A percentile compares a stretch with the other conserved stretches of the same genome.
These are phyloP conservation scores for Aphidoletes aphidimyza DNA, from an alignment of 2,888 invertebrate genomes.

Conservation along the genomic window DNA sequence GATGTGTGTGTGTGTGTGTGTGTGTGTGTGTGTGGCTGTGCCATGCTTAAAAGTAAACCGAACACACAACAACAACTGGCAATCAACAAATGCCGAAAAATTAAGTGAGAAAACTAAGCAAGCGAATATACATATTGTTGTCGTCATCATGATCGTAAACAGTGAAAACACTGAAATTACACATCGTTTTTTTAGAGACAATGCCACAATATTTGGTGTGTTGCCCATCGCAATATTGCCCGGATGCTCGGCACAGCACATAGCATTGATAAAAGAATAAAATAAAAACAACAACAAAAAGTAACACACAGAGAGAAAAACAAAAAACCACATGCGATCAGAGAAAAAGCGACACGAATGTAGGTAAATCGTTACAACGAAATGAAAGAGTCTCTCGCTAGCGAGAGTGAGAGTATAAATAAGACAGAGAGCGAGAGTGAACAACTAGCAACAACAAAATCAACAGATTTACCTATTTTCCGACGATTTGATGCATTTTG, in stretches of 20 bases:
- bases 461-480: neutral
- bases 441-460: neutral
- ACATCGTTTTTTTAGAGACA: constrained; percentile 17
- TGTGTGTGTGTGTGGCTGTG: no score
- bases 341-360: neutral
- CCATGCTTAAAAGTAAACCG: no score
- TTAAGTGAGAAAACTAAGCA: no score
- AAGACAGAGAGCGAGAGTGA: neutral
- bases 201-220: constrained; percentile 14
- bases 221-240: constrained; percentile 8
- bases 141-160: constrained; percentile 44
- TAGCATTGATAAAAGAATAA: neutral
- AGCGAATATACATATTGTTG: neutral
- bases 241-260: constrained; percentile 36
- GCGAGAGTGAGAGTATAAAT: neutral
- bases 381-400: neutral
- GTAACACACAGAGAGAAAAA: no score
- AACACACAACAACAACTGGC: no score
- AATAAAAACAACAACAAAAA: neutral
- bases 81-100: neutral
- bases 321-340: neutral
- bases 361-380: neutral
- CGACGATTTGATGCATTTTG: constrained; percentile 45
- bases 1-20: no score
- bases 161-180: neutral